Evolutionary conservation across 2,888 invertebrate genomes (phyloP).

Genomic region (Hypsopygia costalis): DNA sequence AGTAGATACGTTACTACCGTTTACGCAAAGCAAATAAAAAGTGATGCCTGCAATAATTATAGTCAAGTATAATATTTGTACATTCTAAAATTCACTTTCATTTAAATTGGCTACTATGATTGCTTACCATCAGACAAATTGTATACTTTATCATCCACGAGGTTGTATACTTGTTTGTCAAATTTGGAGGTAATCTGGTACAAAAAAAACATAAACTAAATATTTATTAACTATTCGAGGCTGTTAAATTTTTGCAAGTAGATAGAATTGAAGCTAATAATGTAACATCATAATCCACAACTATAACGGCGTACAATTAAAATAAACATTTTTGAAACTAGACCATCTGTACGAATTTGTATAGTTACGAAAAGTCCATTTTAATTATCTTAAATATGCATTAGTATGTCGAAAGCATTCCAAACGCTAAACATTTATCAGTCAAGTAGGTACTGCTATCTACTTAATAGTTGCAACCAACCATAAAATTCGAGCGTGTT

Average conservation of each 20-base stretch:
- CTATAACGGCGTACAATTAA: neutral
- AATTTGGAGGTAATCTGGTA: no score
- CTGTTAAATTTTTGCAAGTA: neutral
- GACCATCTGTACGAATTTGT: constrained; percentile 13
- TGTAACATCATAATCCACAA: neutral
- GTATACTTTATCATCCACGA: no score
- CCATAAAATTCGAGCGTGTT: neutral
- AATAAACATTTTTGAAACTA: constrained; percentile 8
- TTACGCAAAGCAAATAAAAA: no score
- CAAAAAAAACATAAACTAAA: neutral
- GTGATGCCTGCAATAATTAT: no score
- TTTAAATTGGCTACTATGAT: no score
- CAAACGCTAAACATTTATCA: constrained; percentile 17
- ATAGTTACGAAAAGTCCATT: constrained; percentile 17
- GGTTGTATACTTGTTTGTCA: no score
- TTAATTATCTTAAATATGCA: constrained; percentile 17
- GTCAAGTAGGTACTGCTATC: constrained; percentile 12
- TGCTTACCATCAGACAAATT: no score
- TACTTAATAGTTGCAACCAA: constrained; percentile 10
- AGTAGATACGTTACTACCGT: no score
- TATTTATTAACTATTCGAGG: neutral
- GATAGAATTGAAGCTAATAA: neutral
- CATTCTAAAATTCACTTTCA: no score
- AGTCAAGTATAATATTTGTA: no score
- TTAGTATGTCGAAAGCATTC: constrained; percentile 20